phyloP scores from a whole-genome alignment of 1,140 invertebrate species.

The Caerostris extrusa region DNA sequence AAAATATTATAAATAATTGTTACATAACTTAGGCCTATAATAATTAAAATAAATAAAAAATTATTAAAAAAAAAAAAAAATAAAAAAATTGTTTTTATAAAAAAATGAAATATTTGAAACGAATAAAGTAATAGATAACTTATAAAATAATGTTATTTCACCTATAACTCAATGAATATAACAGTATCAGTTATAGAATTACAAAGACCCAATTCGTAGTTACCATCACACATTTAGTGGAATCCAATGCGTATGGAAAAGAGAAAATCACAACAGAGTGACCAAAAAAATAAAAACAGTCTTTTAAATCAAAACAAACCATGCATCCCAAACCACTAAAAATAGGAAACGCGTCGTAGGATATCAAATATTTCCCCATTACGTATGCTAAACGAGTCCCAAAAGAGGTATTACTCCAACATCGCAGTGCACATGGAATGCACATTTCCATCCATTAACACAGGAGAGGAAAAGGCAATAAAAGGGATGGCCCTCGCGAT shows the following conservation, averaged over 20 bases:
- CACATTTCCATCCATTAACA: conserved; percentile 10
- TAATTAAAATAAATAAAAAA: too few relatives aligned
- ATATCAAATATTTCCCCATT: conserved; percentile 26
- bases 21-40: too few relatives aligned
- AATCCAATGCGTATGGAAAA: neutral
- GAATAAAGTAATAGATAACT: too few relatives aligned
- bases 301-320: neutral
- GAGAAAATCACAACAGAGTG: neutral
- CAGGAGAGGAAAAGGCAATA: conserved; percentile 16
- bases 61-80: too few relatives aligned
- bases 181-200: neutral
- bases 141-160: too few relatives aligned
- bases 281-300: neutral
- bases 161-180: neutral
- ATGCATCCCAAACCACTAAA: neutral
- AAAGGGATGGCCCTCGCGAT: neutral
- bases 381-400: conserved; percentile 19
- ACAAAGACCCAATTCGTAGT: neutral
- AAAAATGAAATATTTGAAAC: too few relatives aligned
- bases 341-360: neutral
- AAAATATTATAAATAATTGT: too few relatives aligned
- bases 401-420: neutral
- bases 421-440: neutral
- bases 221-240: neutral
- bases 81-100: too few relatives aligned